These are phyloP conservation scores for Galaxea fascicularis DNA, from an alignment of 92 coral and sea anemone genomes.

Conservation along the genomic window DNA sequence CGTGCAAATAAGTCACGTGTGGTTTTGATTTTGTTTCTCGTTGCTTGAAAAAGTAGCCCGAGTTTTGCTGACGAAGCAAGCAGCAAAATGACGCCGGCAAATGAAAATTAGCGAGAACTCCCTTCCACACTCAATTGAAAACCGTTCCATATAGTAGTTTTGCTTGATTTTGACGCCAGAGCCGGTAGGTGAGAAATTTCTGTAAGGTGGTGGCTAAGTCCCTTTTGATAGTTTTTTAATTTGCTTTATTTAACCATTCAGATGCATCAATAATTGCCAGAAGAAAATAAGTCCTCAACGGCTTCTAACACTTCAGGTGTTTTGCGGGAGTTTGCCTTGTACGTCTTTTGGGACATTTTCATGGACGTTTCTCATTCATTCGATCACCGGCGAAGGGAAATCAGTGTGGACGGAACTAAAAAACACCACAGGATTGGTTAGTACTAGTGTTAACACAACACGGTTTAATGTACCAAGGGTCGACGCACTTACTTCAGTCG, in stretches of 20 bases:
- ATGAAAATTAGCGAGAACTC: no score
- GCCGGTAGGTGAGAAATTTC: not conserved
- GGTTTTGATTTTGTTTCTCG: no score
- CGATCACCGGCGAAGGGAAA: not conserved
- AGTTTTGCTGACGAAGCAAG: no score
- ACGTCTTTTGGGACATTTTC: slow-evolving; percentile 14
- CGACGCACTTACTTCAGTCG: slow-evolving; percentile 8
- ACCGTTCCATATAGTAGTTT: not conserved
- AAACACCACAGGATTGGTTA: slow-evolving; percentile 8
- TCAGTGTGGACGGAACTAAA: slow-evolving; percentile 6
- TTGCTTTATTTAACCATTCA: not conserved
- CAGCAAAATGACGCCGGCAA: no score
- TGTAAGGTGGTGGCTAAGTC: not conserved
- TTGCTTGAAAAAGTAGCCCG: no score
- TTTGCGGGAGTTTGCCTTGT: slow-evolving; percentile 9
- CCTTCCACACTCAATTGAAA: not conserved
- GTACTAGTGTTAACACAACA: slow-evolving; percentile 13
- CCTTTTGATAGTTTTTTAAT: no score
- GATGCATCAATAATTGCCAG: slow-evolving; percentile 38
- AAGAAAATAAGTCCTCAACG: slow-evolving; percentile 16
- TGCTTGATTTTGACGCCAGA: not conserved
- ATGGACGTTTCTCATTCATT: slow-evolving; percentile 12
- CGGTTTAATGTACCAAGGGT: slow-evolving; percentile 17
- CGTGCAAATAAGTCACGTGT: no score
- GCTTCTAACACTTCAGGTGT: slow-evolving; percentile 10